Evolutionary conservation across 2,113 vertebrate species (phyloP).

Genomic region (Neolamprologus longior): DNA sequence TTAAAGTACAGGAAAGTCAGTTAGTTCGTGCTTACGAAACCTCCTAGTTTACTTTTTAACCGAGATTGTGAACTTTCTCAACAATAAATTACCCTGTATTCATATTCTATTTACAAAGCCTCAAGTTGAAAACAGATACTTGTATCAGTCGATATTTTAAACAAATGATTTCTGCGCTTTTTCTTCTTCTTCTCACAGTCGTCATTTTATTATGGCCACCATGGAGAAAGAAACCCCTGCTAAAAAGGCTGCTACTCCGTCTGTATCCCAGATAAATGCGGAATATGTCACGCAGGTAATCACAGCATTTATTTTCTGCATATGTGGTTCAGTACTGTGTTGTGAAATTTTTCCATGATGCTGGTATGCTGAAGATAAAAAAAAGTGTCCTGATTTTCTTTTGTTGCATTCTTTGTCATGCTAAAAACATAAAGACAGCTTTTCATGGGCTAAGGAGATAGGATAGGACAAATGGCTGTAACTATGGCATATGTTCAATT

Average conservation of each 20-base stretch:
- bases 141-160: background rate
- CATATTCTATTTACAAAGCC: background rate
- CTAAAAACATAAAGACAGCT: background rate
- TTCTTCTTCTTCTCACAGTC: background rate
- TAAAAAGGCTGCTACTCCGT: slow-evolving; percentile 90
- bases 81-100: background rate
- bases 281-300: slow-evolving; percentile 95
- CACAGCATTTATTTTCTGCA: background rate
- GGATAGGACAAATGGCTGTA: background rate
- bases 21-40: background rate
- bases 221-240: slow-evolving; percentile 73
- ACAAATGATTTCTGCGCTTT: background rate
- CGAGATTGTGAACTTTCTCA: background rate
- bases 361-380: background rate
- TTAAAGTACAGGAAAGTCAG: background rate
- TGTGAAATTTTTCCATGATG: background rate
- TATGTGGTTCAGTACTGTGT: background rate
- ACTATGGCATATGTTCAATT: background rate
- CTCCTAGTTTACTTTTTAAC: background rate
- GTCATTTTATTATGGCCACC: slow-evolving; percentile 9
- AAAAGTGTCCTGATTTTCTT: background rate
- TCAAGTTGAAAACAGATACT: background rate
- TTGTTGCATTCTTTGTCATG: background rate
- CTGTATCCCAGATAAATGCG: slow-evolving; percentile 95
- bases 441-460: background rate